phyloP scores from a whole-genome alignment of 2,797 vertebrate genomes.

The Borostomias antarcticus region DNA sequence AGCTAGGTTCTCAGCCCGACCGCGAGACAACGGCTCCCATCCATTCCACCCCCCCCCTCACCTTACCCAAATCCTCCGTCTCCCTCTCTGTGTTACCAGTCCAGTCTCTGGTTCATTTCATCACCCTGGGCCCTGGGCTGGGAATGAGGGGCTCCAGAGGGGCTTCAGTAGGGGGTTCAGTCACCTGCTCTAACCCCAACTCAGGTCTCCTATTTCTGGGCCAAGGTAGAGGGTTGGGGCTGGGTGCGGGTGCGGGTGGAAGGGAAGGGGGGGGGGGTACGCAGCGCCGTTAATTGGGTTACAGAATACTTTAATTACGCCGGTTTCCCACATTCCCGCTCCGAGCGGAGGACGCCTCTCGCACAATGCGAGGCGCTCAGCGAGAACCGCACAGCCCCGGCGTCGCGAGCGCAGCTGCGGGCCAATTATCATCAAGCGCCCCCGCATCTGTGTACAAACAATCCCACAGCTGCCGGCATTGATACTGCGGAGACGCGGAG shows the following conservation, averaged over 20 bases:
- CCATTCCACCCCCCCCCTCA: slow-evolving; percentile 60
- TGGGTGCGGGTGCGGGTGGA: no score
- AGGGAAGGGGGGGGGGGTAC: slow-evolving; percentile 33
- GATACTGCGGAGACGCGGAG: slow-evolving; percentile 61
- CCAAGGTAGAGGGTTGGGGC: slow-evolving; percentile 25
- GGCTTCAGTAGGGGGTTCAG: not conserved
- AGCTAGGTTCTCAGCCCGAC: slow-evolving; percentile 51
- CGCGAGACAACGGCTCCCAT: slow-evolving; percentile 64
- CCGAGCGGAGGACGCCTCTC: slow-evolving; percentile 41
- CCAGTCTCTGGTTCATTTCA: slow-evolving; percentile 28
- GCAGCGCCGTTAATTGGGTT: slow-evolving; percentile 70
- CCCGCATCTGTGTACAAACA: slow-evolving; percentile 82
- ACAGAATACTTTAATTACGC: slow-evolving; percentile 78
- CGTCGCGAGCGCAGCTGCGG: slow-evolving; percentile 72
- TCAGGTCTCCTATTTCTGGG: slow-evolving; percentile 17
- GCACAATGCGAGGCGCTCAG: slow-evolving; percentile 60
- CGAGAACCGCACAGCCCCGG: slow-evolving; percentile 40
- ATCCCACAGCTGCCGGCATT: slow-evolving; percentile 76
- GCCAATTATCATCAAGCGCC: slow-evolving; percentile 76
- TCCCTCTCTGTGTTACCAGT: slow-evolving; percentile 32
- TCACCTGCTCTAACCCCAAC: slow-evolving; percentile 11
- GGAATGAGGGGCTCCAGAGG: slow-evolving; percentile 5
- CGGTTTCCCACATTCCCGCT: slow-evolving; percentile 74
- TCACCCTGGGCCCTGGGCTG: slow-evolving; percentile 23
- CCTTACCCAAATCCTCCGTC: slow-evolving; percentile 28